These are phyloP conservation scores for Reticulitermes speratus DNA, from an alignment of 1,140 invertebrate species.

Conservation along the genomic window DNA sequence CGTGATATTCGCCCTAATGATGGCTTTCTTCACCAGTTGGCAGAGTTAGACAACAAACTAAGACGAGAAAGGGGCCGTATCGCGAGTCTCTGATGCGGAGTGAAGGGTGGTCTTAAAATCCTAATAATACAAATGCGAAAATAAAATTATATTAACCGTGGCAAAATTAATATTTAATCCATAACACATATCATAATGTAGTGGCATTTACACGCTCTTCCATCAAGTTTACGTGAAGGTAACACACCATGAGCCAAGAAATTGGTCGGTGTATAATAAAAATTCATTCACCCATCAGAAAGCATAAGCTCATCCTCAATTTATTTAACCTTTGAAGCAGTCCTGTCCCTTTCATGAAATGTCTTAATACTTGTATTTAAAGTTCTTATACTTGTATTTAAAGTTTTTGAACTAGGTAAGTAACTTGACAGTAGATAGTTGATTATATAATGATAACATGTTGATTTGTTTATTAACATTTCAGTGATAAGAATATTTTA, in stretches of 20 bases:
- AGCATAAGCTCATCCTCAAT: neutral
- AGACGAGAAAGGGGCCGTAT: slow-evolving; percentile 47
- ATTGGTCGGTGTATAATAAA: neutral
- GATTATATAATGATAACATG: no score
- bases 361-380: no score
- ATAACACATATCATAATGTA: neutral
- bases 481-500: no score
- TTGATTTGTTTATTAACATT: no score
- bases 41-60: slow-evolving; percentile 66
- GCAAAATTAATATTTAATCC: neutral
- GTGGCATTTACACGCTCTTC: neutral
- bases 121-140: neutral
- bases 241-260: no score
- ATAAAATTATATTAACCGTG: neutral
- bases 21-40: slow-evolving; percentile 76
- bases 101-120: neutral
- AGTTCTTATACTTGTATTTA: no score
- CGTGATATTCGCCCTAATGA: slow-evolving; percentile 75
- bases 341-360: no score
- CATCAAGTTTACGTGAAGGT: neutral
- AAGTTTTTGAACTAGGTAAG: no score
- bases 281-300: neutral
- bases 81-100: neutral
- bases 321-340: neutral
- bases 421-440: no score